Percentiles rank a stretch among this genome's conserved stretches.
Evolutionary conservation across 2,888 invertebrate genomes (phyloP).

Genomic region (Habrosyne pyritoides): DNA sequence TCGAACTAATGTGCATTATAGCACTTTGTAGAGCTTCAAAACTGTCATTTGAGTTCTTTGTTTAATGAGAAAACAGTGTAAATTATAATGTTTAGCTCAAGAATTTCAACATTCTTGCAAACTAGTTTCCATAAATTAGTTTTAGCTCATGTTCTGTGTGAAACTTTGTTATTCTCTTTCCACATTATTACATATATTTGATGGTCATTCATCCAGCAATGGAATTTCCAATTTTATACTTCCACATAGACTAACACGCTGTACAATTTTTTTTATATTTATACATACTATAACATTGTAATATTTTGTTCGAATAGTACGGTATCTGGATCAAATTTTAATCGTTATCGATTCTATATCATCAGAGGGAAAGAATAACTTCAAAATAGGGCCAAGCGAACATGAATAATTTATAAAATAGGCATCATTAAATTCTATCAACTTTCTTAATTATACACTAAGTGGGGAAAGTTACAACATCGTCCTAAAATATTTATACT

Average conservation of each 20-base stretch:
- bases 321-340: too few species aligned
- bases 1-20: constrained; percentile 25
- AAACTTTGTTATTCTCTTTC: background rate
- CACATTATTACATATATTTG: background rate
- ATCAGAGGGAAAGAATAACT: background rate
- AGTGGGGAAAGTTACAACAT: constrained; percentile 39
- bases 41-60: constrained; percentile 23
- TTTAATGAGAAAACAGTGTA: constrained; percentile 5
- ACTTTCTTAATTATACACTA: constrained; percentile 45
- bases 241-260: too few species aligned
- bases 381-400: constrained; percentile 13
- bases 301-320: too few species aligned
- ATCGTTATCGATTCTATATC: too few species aligned
- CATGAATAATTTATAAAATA: constrained; percentile 20
- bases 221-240: too few species aligned
- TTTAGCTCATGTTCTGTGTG: background rate
- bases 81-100: background rate
- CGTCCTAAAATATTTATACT: constrained; percentile 42
- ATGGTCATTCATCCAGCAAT: background rate
- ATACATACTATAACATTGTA: too few species aligned
- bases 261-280: too few species aligned
- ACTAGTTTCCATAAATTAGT: constrained; percentile 3
- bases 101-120: constrained; percentile 1
- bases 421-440: constrained; percentile 23
- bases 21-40: constrained; percentile 14